These are phyloP conservation scores for Siphlonurus alternatus DNA, from an alignment of 2,888 invertebrate species.

Conservation along the genomic window DNA sequence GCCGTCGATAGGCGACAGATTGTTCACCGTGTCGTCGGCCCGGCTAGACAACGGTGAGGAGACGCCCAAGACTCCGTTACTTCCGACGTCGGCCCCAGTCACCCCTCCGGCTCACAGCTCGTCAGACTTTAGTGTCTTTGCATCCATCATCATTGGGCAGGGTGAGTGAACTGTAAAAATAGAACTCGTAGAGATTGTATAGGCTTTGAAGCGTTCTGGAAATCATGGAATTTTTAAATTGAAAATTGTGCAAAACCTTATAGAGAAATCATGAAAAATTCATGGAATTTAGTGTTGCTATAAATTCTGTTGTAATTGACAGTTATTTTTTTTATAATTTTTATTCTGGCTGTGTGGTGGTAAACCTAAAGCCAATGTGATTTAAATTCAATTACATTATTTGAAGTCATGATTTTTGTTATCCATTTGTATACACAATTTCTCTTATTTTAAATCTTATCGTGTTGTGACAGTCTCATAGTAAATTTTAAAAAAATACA, in stretches of 20 bases:
- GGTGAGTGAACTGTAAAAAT: too few relatives aligned
- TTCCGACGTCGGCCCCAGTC: conserved; percentile 16
- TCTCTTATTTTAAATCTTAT: too few relatives aligned
- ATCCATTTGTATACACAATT: too few relatives aligned
- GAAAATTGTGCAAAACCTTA: not conserved
- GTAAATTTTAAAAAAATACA: too few relatives aligned
- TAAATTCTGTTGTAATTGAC: not conserved
- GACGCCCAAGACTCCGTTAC: conserved; percentile 27
- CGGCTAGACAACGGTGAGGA: conserved; percentile 23
- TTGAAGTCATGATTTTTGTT: too few relatives aligned
- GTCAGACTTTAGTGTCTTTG: conserved; percentile 32
- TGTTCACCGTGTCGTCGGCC: conserved; percentile 15
- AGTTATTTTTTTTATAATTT: not conserved
- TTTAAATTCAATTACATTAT: too few relatives aligned
- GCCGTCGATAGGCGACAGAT: conserved; percentile 22
- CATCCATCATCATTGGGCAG: conserved; percentile 28
- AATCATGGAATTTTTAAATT: not conserved
- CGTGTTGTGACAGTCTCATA: too few relatives aligned
- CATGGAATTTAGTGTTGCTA: too few relatives aligned
- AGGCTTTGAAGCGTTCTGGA: not conserved
- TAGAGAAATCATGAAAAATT: not conserved
- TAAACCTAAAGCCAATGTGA: too few relatives aligned
- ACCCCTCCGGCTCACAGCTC: conserved; percentile 17
- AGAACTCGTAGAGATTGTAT: not conserved
- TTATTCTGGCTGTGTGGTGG: too few relatives aligned